Evolutionary conservation across 2,888 invertebrate species (phyloP), one percentile per base, ranked within the genome.

Genomic region (Aphodius granarius): DNA sequence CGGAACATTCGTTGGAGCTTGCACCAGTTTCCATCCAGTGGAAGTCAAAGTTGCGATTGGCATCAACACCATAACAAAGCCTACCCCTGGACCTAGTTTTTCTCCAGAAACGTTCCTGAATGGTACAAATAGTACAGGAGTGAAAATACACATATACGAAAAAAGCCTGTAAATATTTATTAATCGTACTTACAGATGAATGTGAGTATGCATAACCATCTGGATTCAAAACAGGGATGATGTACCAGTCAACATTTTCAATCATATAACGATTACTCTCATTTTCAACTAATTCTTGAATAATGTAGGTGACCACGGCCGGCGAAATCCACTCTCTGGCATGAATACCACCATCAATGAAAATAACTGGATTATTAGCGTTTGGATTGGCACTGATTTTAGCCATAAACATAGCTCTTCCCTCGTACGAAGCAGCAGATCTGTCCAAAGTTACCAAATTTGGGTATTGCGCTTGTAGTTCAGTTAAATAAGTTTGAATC

Each of bases 271-370:
- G 84, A 79, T 91, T 91, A 4, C 86, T 87, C 5, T 89, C 84
- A 80, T 92, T 90, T 81, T 90, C 90, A 0, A 92, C 88, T 78
- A 94, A 83, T 82, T 93, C 91, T 77, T 90, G 88, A 76, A 93
- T 91, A 75, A 91, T 88, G 83, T 91, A 94, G 0, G 92, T 87
- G 0, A 91, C 91, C 0, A 90, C 88, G 0, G 92, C 89, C 0
- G 92, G 91, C 0, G 93, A 89, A 75, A 93, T 91, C 94, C 94
- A 94, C 86, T 94, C 94, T 71, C 94, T 89, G 0, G 91, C 89
- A 81, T 92, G 92, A 72, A 91, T 90, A 1, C 90, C 91, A 71
- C 89, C 91, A 78, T 92, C 92, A 21, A 92, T 88, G 78, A 92
- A 86, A 79, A 92, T 89, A 0, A 89, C 86, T 0, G 92, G 92